Conservation (phyloP, 2,797 vertebrate species). For the Lepilemur ruficaudatus region DNA sequence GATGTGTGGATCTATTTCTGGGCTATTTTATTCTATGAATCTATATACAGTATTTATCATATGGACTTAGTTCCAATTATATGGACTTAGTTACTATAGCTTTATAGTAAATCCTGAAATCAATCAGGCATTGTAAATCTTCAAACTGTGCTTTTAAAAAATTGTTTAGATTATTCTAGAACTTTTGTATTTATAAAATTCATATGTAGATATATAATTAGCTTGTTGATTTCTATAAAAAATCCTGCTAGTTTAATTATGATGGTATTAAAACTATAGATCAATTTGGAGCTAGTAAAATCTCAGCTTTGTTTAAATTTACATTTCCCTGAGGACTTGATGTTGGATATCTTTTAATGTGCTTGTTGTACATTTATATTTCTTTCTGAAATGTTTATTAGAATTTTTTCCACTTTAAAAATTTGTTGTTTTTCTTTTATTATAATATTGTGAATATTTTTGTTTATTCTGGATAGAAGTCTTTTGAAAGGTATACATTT, state of each 20-base stretch:
- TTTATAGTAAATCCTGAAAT: background rate
- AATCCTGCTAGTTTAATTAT: background rate
- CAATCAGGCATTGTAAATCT: background rate
- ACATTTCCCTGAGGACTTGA: background rate
- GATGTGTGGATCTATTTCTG: background rate
- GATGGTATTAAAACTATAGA: background rate
- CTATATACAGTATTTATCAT: background rate
- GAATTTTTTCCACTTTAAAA: background rate
- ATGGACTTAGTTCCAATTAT: background rate
- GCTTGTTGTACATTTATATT: background rate
- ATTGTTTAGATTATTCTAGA: background rate
- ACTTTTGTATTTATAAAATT: background rate
- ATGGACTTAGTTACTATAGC: background rate
- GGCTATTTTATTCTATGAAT: background rate
- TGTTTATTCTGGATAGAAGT: background rate
- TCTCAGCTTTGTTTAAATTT: background rate
- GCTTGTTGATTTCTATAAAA: background rate
- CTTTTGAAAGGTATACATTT: background rate
- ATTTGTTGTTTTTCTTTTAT: background rate
- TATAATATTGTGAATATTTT: background rate
- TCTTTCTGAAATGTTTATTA: background rate
- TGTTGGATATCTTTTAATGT: background rate
- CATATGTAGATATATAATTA: background rate
- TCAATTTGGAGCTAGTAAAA: background rate
- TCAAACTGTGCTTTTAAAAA: background rate